Percentiles rank a stretch among this genome's conserved stretches.
Evolutionary conservation across 2,888 invertebrate species (phyloP).

Genomic region (Drosophila meridionalis): DNA sequence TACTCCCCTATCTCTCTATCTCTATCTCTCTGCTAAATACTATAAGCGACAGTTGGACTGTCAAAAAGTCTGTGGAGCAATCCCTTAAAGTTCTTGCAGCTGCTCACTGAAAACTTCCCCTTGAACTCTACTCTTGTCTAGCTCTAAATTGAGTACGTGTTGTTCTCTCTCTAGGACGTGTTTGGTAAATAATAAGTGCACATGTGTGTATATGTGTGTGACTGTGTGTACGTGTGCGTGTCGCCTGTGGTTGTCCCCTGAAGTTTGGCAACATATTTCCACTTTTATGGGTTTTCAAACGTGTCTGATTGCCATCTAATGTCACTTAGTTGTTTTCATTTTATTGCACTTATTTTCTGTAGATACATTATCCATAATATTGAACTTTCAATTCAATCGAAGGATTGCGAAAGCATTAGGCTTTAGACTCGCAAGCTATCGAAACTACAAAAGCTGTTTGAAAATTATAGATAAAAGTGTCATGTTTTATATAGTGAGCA

Average conservation of each 20-base stretch:
- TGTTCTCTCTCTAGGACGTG: conserved; percentile 74
- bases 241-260: conserved; percentile 21
- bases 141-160: conserved; percentile 77
- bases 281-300: conserved; percentile 76
- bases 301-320: conserved; percentile 76
- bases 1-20: not conserved
- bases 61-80: conserved; percentile 34
- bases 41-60: conserved; percentile 7
- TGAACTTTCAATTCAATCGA: conserved; percentile 43
- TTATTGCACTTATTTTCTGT: conserved; percentile 62
- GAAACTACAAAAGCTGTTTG: not conserved
- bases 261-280: conserved; percentile 73
- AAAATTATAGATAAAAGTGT: too few relatives aligned
- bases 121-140: conserved; percentile 35
- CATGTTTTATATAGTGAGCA: not conserved
- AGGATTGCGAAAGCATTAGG: not conserved
- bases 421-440: not conserved
- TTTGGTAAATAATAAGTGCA: conserved; percentile 75
- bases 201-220: conserved; percentile 38
- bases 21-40: conserved; percentile 6
- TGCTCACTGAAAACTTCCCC: conserved; percentile 16
- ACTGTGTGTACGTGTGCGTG: conserved; percentile 6
- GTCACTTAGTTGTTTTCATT: conserved; percentile 63
- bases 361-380: conserved; percentile 37
- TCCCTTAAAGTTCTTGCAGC: conserved; percentile 30